Evolutionary conservation across 2,797 vertebrate genomes (phyloP), one percentile per base, ranked within the genome.

Genomic region (Tolypeutes matacus): DNA sequence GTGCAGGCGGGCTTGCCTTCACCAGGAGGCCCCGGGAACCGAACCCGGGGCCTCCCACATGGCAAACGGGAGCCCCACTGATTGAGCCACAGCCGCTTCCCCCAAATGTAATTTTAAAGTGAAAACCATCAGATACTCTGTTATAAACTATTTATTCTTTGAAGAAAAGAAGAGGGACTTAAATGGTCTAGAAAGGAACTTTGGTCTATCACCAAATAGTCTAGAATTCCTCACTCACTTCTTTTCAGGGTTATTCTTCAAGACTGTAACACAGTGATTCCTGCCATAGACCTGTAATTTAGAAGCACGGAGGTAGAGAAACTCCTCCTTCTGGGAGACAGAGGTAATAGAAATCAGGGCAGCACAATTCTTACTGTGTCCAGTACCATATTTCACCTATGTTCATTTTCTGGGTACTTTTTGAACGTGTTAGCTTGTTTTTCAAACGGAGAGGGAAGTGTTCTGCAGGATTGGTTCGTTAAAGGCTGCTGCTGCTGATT

Each of bases 241-340:
- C 42, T 76, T 93, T 92, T 64, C 31, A 85, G 46, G 29, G 27
- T 46, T 72, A 20, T 81, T 95, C 34, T 96, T 5, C 15, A 21
- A 60, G 56, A 46, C 20, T 15, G 42, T 13, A 36, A n/a, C 3
- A 20, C 12, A n/a, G n/a, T 67, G 42, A 42, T 20, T 58, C n/a
- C 7, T 31, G 49, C 3, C 29, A 17, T 2, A 53, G 76, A 7
- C 29, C 8, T 11, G 14, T 60, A 36, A 39, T 69, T 53, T 39
- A 82, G 86, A n/a, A 4, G 11, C 23, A 42, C 29, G 2, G 3
- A 21, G 39, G 53, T 36, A 77, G 25, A 49, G 9, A 49, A 7
- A 62, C 9, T 42, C 15, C 39, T 75, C 2, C 0, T 73, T 23
- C 39, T 39, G 15, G 20, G 46, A 6, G 12, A 14, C 7, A 4